These are phyloP conservation scores for Drosophila arawakana DNA, from an alignment of 1,140 invertebrate species.

Conservation along the genomic window DNA sequence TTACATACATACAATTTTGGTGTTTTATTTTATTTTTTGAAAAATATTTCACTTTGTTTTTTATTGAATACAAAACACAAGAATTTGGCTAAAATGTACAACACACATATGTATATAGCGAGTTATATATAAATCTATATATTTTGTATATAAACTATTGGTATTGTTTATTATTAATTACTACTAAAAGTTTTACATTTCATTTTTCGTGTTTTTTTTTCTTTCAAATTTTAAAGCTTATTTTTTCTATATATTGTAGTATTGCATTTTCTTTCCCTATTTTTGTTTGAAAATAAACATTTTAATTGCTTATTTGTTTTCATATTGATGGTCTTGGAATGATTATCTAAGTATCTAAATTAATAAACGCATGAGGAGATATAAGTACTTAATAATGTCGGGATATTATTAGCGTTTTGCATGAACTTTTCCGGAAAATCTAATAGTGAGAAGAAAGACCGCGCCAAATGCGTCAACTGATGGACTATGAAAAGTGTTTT, in stretches of 20 bases:
- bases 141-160: slow-evolving; percentile 60
- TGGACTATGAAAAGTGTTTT: slow-evolving; percentile 39
- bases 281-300: slow-evolving; percentile 24
- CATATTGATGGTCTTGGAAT: slow-evolving; percentile 63
- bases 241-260: slow-evolving; percentile 46
- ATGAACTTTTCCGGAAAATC: slow-evolving; percentile 64
- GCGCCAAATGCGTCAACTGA: slow-evolving; percentile 23
- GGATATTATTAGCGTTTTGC: slow-evolving; percentile 66
- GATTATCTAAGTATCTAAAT: slow-evolving; percentile 46
- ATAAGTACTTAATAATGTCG: slow-evolving; percentile 25
- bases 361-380: slow-evolving; percentile 34
- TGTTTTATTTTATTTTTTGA: slow-evolving; percentile 48
- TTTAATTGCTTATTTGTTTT: slow-evolving; percentile 29
- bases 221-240: slow-evolving; percentile 67
- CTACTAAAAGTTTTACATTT: slow-evolving; percentile 70
- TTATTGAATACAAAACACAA: slow-evolving; percentile 75
- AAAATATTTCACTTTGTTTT: slow-evolving; percentile 67
- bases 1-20: slow-evolving; percentile 53
- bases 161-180: slow-evolving; percentile 52
- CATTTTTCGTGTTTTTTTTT: slow-evolving; percentile 25
- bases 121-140: slow-evolving; percentile 49
- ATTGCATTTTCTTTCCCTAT: slow-evolving; percentile 52
- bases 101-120: slow-evolving; percentile 73
- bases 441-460: slow-evolving; percentile 34
- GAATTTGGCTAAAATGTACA: slow-evolving; percentile 79